Percentiles rank a stretch among this genome's conserved stretches.
phyloP scores from a whole-genome alignment of 2,888 invertebrate species.

The Hofmannophila pseudospretella region DNA sequence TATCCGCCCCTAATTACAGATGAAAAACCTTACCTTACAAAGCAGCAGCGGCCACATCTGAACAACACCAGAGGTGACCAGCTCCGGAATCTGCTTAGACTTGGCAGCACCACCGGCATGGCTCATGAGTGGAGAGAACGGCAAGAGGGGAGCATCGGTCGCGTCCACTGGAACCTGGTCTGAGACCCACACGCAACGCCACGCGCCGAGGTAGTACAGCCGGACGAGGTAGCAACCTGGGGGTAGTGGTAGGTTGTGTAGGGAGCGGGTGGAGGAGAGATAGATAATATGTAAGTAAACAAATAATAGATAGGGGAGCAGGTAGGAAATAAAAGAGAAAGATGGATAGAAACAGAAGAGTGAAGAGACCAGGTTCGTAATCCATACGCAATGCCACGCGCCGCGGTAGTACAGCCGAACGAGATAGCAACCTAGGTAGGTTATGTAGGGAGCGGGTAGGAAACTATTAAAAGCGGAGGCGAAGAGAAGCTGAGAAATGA shows the following conservation, averaged over 20 bases:
- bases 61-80: conserved; percentile 14
- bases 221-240: conserved; percentile 67
- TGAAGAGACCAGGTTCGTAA: conserved; percentile 63
- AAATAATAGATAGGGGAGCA: no score
- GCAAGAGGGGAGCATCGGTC: conserved; percentile 52
- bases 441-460: no score
- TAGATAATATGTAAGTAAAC: no score
- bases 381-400: conserved; percentile 67
- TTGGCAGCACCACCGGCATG: conserved; percentile 18
- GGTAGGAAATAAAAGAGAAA: no score
- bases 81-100: conserved; percentile 1
- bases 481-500: no score
- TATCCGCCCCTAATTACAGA: no score
- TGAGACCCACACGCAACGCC: conserved; percentile 68
- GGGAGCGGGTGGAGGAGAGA: no score
- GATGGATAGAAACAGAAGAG: no score
- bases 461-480: no score
- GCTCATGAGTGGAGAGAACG: conserved; percentile 50
- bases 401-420: conserved; percentile 62
- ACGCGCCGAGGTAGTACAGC: conserved; percentile 56
- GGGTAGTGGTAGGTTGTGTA: no score
- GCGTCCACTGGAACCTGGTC: conserved; percentile 65
- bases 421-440: conserved; percentile 63
- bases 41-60: conserved; percentile 62
- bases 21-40: conserved; percentile 68